phyloP scores from a whole-genome alignment of 2,888 invertebrate species.

The Scaptomyza cyrtandrae region DNA sequence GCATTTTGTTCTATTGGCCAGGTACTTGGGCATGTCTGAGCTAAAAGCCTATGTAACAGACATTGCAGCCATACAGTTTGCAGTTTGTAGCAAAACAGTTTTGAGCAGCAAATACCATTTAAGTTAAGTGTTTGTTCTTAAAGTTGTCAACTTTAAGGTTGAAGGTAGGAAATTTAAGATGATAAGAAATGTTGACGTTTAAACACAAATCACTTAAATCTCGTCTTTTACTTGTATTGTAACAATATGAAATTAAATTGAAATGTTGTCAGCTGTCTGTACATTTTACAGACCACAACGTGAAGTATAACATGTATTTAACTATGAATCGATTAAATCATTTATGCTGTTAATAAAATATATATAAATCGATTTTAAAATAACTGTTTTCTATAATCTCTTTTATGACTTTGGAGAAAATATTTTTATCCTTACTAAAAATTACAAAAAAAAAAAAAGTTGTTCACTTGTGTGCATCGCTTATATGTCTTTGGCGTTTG shows the following conservation, averaged over 20 bases:
- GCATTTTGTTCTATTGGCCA: constrained; percentile 11
- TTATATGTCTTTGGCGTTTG: constrained; percentile 16
- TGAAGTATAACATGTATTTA: too few species aligned
- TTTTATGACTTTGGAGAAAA: background rate
- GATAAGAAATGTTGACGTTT: too few species aligned
- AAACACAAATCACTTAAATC: too few species aligned
- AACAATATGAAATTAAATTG: background rate
- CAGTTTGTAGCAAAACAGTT: constrained; percentile 7
- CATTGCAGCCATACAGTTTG: constrained; percentile 10
- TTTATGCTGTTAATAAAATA: too few species aligned
- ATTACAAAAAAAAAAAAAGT: background rate
- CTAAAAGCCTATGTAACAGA: constrained; percentile 26
- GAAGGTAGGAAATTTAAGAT: background rate
- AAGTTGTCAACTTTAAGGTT: constrained; percentile 12
- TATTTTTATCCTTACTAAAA: constrained; percentile 2
- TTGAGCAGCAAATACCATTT: constrained; percentile 56
- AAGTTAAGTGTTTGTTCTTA: constrained; percentile 39
- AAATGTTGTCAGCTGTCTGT: background rate
- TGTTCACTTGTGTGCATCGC: constrained; percentile 13
- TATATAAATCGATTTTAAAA: too few species aligned
- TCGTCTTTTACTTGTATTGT: too few species aligned
- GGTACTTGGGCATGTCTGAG: constrained; percentile 44
- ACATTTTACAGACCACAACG: background rate
- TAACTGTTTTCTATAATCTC: constrained; percentile 1
- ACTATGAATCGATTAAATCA: too few species aligned